phyloP scores from a whole-genome alignment of 2,797 vertebrate genomes.

The Ibycter americanus region DNA sequence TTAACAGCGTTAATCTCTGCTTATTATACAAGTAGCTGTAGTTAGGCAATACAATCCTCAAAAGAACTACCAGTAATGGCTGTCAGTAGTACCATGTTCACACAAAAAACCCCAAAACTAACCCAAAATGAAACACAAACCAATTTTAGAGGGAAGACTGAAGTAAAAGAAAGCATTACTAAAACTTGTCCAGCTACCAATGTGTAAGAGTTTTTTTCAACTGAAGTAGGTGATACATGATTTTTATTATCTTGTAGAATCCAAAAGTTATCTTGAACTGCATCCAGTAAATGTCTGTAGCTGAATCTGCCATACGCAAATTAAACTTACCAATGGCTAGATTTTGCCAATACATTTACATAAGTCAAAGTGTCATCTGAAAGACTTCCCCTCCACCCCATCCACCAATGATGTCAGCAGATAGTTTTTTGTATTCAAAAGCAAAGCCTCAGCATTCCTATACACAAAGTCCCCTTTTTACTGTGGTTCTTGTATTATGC shows the following conservation, averaged over 20 bases:
- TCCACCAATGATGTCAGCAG: not conserved
- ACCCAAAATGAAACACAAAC: not conserved
- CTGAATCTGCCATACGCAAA: not conserved
- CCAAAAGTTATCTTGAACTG: not conserved
- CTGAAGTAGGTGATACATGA: not conserved
- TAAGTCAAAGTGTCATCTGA: not conserved
- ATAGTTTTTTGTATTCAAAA: not conserved
- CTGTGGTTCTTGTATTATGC: not conserved
- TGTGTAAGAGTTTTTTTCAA: not conserved
- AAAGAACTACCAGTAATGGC: not conserved
- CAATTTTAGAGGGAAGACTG: not conserved
- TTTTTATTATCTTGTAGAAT: not conserved
- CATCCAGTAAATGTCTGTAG: not conserved
- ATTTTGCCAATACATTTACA: not conserved
- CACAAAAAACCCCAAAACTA: not conserved
- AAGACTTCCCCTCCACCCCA: not conserved
- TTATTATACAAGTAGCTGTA: not conserved
- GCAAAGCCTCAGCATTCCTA: not conserved
- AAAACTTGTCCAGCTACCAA: not conserved
- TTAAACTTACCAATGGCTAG: not conserved
- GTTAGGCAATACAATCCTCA: not conserved
- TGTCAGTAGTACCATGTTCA: not conserved
- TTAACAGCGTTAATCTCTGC: not conserved
- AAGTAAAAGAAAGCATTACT: not conserved
- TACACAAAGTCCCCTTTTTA: not conserved